These are phyloP conservation scores for Lepilemur septentrionalis DNA, from an alignment of 2,797 vertebrate species.

Conservation along the genomic window DNA sequence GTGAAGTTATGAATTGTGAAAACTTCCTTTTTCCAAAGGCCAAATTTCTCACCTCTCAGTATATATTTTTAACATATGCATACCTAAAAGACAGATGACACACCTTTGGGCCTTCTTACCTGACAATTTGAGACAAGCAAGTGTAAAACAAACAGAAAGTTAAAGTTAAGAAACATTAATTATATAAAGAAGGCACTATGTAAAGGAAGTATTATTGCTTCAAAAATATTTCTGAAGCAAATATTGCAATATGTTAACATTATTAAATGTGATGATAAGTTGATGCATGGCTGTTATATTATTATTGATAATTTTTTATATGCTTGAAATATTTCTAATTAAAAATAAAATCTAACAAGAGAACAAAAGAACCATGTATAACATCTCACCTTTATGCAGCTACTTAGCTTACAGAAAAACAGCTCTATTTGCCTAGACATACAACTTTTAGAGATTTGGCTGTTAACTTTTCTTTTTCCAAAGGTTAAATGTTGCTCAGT, in stretches of 20 bases:
- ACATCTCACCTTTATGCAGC: neutral
- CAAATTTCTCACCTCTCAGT: neutral
- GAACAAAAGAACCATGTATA: neutral
- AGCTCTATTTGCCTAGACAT: neutral
- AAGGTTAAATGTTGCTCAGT: neutral
- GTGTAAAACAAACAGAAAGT: neutral
- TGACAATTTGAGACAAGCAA: neutral
- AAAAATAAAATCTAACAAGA: constrained; percentile 4
- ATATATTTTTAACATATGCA: neutral
- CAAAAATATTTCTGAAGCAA: constrained; percentile 1
- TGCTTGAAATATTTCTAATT: neutral
- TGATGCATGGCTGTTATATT: neutral
- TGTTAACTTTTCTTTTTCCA: neutral
- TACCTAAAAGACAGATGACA: neutral
- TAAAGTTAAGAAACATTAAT: neutral
- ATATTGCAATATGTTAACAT: neutral
- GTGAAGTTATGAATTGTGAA: neutral
- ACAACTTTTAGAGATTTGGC: neutral
- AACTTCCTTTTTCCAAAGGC: neutral
- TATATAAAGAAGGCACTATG: neutral
- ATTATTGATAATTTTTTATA: neutral
- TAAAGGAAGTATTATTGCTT: neutral
- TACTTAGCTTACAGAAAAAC: neutral
- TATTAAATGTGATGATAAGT: neutral
- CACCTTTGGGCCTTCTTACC: neutral